Evolutionary conservation across 2,113 vertebrate genomes (phyloP).

Genomic region (Ranitomeya variabilis): DNA sequence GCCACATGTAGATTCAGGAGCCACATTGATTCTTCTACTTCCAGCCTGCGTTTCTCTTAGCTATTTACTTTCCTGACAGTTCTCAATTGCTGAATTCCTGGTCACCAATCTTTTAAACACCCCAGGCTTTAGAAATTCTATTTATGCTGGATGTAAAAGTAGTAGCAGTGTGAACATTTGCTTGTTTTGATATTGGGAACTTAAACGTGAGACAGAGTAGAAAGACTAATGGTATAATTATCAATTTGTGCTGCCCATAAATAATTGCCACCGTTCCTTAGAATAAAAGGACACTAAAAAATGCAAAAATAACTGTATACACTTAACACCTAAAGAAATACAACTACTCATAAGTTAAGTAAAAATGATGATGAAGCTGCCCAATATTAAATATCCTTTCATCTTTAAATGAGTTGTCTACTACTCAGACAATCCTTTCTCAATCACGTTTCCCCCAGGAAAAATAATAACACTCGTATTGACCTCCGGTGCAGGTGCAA

Average conservation of each 20-base stretch:
- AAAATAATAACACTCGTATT: no score
- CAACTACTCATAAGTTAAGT: neutral
- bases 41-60: neutral
- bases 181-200: conserved; percentile 28
- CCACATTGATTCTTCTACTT: neutral
- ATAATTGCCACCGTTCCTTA: conserved; percentile 21
- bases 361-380: no score
- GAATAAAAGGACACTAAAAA: neutral
- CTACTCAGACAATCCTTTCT: no score
- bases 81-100: conserved; percentile 14
- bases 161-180: neutral
- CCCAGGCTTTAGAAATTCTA: conserved; percentile 10
- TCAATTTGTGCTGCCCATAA: conserved; percentile 33
- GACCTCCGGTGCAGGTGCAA: no score
- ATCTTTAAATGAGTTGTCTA: neutral
- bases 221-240: conserved; percentile 41
- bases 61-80: neutral
- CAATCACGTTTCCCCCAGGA: no score
- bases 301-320: neutral
- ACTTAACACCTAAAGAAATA: neutral
- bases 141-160: conserved; percentile 30
- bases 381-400: neutral
- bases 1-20: neutral
- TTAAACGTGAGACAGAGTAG: conserved; percentile 23
- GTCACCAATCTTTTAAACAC: conserved; percentile 25